These are phyloP conservation scores for Platorchestia sp. DNA, from an alignment of 1,140 invertebrate genomes.

Conservation along the genomic window DNA sequence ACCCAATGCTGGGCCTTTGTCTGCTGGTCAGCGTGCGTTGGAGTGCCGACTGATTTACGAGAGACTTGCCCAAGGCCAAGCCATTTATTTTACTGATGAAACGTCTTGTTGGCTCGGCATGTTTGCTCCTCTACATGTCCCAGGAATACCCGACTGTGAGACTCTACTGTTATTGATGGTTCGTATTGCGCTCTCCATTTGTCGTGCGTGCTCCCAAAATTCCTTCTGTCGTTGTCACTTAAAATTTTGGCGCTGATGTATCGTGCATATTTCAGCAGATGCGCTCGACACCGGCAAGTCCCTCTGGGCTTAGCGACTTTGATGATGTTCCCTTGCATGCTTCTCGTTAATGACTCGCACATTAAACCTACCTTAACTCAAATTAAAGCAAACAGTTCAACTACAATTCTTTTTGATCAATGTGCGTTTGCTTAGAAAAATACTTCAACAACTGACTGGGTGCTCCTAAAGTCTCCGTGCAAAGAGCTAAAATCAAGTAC, in stretches of 20 bases:
- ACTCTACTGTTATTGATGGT: slow-evolving; percentile 40
- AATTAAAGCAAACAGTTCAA: background rate
- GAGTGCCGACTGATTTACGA: slow-evolving; percentile 25
- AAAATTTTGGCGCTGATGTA: slow-evolving; percentile 40
- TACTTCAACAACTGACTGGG: background rate
- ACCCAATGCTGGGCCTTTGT: background rate
- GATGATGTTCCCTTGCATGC: background rate
- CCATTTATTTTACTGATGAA: slow-evolving; percentile 49
- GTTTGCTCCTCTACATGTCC: background rate
- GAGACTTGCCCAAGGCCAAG: background rate
- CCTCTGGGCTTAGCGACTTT: background rate
- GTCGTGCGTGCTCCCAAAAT: slow-evolving; percentile 1
- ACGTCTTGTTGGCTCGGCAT: slow-evolving; percentile 30
- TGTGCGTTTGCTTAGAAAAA: background rate
- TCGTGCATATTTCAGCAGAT: slow-evolving; percentile 21
- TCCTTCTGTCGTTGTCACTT: slow-evolving; percentile 23
- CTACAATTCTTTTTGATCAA: background rate
- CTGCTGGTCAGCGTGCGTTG: background rate
- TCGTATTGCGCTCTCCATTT: slow-evolving; percentile 37
- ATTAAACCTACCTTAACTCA: background rate
- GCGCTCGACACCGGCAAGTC: background rate
- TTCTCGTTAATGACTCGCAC: background rate
- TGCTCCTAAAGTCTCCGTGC: background rate
- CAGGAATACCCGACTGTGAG: background rate
- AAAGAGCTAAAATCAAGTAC: background rate